Evolutionary conservation across 2,797 vertebrate genomes (phyloP), one percentile per base, ranked within the genome.

Genomic region (Bradypodion ventrale): DNA sequence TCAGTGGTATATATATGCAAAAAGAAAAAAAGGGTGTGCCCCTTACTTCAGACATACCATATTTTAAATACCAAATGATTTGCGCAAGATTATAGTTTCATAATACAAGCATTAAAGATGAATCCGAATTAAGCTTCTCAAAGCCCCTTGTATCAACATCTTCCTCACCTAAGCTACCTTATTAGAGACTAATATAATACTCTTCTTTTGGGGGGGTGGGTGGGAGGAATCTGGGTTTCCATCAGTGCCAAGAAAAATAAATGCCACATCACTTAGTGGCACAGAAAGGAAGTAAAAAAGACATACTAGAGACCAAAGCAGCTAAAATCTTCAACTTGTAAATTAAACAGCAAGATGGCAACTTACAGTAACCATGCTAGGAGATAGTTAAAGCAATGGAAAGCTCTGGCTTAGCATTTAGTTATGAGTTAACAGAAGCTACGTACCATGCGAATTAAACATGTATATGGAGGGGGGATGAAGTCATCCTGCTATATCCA

Each of bases 61-160:
- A 85, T 76, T 92, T 92, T 89, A 92, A 89, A 89, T 90, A 90
- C 83, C 84, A 89, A 86, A 84, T 72, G 83, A 87, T 80, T 89
- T 91, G 89, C 84, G 10, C 42, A 86, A 46, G 89, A 89, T 90
- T 93, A 91, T 87, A 87, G 0, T 85, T 82, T 86, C 85, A 84
- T 85, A 90, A 79, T 0, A 68, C 65, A 81, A 92, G 91, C 92
- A 89, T 82, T 76, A 40, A 80, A 85, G 76, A 79, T 68, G 80
- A 87, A 91, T 80, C 84, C 25, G 1, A 65, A 78, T 56, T 86
- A 81, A 85, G 85, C 76, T 90, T 13, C 75, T 65, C 79, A 90
- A 84, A 87, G 49, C 88, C 65, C 76, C 74, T 62, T 32, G 27
- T 56, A 69, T 70, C 52, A 16, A 29, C 60, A 37, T 49, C 73